Evolutionary conservation across 1,140 invertebrate species (phyloP), one percentile per base, ranked within the genome.

Genomic region (Euura saliciscinereae): DNA sequence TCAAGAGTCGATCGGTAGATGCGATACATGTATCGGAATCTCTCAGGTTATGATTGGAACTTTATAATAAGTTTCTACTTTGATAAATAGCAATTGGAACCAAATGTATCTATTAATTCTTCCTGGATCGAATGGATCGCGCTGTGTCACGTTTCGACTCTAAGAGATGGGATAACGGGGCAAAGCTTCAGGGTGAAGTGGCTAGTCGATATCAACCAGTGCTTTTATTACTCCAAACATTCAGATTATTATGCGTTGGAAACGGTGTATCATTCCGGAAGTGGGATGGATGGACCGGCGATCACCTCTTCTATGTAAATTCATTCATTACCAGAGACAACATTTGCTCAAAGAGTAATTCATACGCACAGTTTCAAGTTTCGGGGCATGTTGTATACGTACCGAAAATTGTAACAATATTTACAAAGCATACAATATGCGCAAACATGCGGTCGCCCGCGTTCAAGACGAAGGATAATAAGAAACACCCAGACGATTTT

Each of bases 311-410:
- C 28, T 28, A 28, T 28, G 28, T 28, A 28, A 28, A 28, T 28
- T 28, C 28, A 28, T 28, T 28, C 13, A 59, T 59, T 59, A 11
- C 5, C 51, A 8, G 51, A 59, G 51, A 59, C 51, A 59, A 59
- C 51, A 59, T 59, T 59, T 59, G 51, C 51, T 59, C 51, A 59
- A 59, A 59, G 51, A 59, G 51, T 59, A 59, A 59, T 59, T 59
- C 51, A 59, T 59, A 59, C 51, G 51, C 13, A 59, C 13, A 59
- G 10, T 8, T 59, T 28, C 28, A 28, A 28, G 28, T 28, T 28
- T 28, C 28, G 28, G 28, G 28, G 28, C 28, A 28, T 28, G 28
- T 28, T 28, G 28, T 28, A 59, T 59, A 59, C 51, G 13, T 59
- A 59, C 51, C 3, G 8, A 59, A 28, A 8, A 59, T 59, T 59